phyloP scores from a whole-genome alignment of 1,140 invertebrate species.

The Heliconius hewitsoni region DNA sequence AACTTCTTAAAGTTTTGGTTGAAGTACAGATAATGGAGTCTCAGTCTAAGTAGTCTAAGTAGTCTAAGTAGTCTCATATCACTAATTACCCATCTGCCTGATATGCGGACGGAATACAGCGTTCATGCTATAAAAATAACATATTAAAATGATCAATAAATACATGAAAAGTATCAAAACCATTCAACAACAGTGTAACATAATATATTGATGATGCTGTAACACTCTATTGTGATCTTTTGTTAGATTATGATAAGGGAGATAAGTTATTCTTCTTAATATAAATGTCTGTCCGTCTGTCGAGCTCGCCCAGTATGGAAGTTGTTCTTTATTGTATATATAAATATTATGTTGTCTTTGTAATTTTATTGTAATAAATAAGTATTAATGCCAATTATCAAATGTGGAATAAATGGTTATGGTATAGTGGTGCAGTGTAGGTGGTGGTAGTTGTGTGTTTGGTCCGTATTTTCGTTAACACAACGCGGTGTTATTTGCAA shows the following conservation, averaged over 20 bases:
- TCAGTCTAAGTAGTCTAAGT: no score
- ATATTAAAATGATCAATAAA: background rate
- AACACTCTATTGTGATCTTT: conserved; percentile 76
- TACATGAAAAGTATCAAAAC: conserved; percentile 51
- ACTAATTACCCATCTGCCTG: background rate
- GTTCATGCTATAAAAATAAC: background rate
- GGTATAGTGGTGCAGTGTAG: no score
- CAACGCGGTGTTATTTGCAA: no score
- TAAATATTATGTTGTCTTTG: background rate
- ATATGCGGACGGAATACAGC: background rate
- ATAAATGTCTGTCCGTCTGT: conserved; percentile 66
- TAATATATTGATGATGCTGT: conserved; percentile 78
- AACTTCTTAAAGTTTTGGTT: background rate
- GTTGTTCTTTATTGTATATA: conserved; percentile 14
- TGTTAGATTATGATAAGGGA: conserved; percentile 79
- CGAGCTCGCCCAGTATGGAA: conserved; percentile 28
- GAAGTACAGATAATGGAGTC: background rate
- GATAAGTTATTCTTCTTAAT: conserved; percentile 78
- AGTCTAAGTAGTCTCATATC: background rate
- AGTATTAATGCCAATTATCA: background rate
- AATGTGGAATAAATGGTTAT: no score
- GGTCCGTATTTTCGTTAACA: no score
- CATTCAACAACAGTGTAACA: conserved; percentile 28
- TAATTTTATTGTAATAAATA: conserved; percentile 1
- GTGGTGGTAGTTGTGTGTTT: no score